A percentile compares a stretch with the other conserved stretches of the same genome.
Evolutionary conservation across 2,113 vertebrate genomes (phyloP).

Genomic region (Ivindomyrus marchei): DNA sequence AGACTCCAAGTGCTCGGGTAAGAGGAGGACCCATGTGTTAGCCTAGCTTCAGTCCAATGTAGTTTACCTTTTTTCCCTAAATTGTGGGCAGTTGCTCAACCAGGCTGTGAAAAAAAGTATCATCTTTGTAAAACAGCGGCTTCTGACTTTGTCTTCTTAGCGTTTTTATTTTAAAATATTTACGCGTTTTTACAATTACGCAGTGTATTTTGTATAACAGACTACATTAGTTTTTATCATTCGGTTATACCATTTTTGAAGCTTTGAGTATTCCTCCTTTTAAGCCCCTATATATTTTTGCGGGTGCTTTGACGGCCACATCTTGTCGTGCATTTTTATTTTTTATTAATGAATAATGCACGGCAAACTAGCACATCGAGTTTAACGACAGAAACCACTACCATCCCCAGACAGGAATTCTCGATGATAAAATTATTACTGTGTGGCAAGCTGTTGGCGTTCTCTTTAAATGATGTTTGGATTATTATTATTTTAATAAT

Average conservation of each 20-base stretch:
- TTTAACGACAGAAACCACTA: neutral
- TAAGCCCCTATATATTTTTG: neutral
- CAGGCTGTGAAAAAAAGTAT: neutral
- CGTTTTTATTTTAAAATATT: neutral
- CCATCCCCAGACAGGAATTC: neutral
- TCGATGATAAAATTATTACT: neutral
- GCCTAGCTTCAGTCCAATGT: neutral
- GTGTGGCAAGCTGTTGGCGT: neutral
- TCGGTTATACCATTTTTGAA: neutral
- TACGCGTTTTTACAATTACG: neutral
- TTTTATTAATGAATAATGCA: neutral
- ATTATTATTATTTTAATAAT: neutral
- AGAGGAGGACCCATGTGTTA: slow-evolving; percentile 29
- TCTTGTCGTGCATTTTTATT: neutral
- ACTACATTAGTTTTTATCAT: neutral
- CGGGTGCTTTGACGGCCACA: neutral
- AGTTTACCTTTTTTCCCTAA: neutral
- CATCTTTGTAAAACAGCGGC: neutral
- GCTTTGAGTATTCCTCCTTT: neutral
- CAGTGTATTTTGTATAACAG: neutral
- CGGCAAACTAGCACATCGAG: neutral
- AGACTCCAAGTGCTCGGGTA: slow-evolving; percentile 64
- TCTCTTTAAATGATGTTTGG: neutral
- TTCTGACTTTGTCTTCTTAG: neutral
- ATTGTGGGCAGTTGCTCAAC: neutral